Conservation (phyloP, 2,113 vertebrate species). For the Anhinga rufa region DNA sequence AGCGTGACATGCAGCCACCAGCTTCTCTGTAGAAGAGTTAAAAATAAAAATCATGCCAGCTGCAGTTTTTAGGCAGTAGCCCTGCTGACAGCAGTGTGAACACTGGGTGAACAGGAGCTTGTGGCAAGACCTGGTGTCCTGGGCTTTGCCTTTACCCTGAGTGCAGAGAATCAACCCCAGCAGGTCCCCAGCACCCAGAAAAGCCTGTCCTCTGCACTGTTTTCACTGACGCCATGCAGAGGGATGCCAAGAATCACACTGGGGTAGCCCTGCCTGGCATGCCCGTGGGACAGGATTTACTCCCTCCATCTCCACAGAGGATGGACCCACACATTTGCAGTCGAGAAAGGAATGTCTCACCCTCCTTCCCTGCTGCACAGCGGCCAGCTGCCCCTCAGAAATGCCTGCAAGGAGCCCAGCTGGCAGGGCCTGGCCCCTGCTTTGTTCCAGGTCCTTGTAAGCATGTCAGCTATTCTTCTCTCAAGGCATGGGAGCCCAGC, state of each 20-base stretch:
- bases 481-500: not conserved
- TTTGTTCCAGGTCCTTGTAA: not conserved
- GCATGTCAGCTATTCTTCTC: not conserved
- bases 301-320: not conserved
- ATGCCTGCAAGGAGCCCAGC: not conserved
- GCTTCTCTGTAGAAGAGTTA: not conserved
- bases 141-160: not conserved
- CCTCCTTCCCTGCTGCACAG: not conserved
- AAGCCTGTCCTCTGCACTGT: fast-evolving
- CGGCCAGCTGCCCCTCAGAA: not conserved
- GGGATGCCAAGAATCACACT: not conserved
- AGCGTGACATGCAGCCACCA: fast-evolving
- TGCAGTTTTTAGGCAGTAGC: not conserved
- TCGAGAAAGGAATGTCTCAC: not conserved
- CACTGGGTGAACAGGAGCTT: not conserved
- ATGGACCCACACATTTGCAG: not conserved
- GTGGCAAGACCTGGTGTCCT: not conserved
- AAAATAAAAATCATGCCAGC: not conserved
- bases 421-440: not conserved
- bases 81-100: fast-evolving
- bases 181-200: not conserved
- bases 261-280: fast-evolving
- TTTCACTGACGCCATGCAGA: not conserved
- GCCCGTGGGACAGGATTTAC: not conserved
- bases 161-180: not conserved